Conservation (phyloP, 2,888 invertebrate genomes). For the Chrysopilus asiliformis region DNA sequence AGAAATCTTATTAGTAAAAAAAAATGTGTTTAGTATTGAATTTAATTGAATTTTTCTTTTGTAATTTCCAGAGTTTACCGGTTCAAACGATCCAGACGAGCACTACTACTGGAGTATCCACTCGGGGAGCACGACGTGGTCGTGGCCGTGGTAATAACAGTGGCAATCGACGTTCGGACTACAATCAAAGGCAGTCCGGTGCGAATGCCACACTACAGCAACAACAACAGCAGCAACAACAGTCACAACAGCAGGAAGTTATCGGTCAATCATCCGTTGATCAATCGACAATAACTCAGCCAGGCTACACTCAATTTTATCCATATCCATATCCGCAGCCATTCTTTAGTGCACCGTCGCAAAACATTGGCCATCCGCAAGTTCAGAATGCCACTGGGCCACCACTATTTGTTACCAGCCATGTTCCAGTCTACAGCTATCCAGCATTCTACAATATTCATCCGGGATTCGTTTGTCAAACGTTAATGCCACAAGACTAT, state of each 20-base stretch:
- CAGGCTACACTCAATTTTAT: slow-evolving; percentile 8
- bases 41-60: slow-evolving; percentile 3
- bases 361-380: slow-evolving; percentile 26
- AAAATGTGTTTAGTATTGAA: too few relatives aligned
- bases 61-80: slow-evolving; percentile 19
- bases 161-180: slow-evolving; percentile 27
- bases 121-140: slow-evolving; percentile 24
- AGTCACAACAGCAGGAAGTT: slow-evolving; percentile 16
- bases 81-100: slow-evolving; percentile 24
- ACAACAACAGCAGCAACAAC: not conserved
- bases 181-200: slow-evolving; percentile 23
- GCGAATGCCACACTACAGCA: slow-evolving; percentile 17
- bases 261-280: slow-evolving; percentile 13
- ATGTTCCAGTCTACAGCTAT: slow-evolving; percentile 24
- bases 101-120: slow-evolving; percentile 18
- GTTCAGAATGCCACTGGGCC: slow-evolving; percentile 32
- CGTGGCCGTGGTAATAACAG: slow-evolving; percentile 23
- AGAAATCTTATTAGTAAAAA: too few relatives aligned
- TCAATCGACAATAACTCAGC: slow-evolving; percentile 5
- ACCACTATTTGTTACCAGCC: slow-evolving; percentile 25
- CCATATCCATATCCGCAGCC: slow-evolving; percentile 10
- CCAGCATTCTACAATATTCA: slow-evolving; percentile 25
- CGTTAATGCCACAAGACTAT: slow-evolving; percentile 28
- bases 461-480: slow-evolving; percentile 24
- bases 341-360: slow-evolving; percentile 22